A percentile compares a stretch with the other conserved stretches of the same genome.
Conservation (phyloP, 2,888 invertebrate genomes). For the Fabriciana adippe region DNA sequence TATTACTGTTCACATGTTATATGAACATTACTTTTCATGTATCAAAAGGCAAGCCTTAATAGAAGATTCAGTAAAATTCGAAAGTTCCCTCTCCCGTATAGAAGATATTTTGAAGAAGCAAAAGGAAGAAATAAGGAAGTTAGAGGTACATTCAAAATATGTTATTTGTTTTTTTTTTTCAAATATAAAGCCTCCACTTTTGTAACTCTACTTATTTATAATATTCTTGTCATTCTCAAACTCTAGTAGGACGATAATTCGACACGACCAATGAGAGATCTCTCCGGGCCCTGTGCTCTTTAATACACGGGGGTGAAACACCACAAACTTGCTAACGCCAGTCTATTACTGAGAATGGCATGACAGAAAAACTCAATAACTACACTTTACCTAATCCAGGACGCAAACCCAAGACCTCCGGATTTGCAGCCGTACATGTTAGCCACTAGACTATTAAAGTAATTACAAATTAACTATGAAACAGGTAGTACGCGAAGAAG, state of each 20-base stretch:
- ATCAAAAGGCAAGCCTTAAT: constrained; percentile 81
- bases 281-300: no score
- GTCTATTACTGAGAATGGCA: no score
- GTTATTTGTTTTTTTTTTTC: neutral
- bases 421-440: no score
- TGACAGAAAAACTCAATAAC: no score
- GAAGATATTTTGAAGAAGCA: constrained; percentile 86
- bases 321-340: no score
- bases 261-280: neutral
- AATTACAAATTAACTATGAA: neutral
- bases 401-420: no score
- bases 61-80: constrained; percentile 88
- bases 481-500: constrained; percentile 87
- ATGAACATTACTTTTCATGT: neutral
- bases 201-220: no score
- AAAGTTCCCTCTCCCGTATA: constrained; percentile 86
- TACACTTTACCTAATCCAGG: no score
- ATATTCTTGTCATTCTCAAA: neutral
- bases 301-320: no score
- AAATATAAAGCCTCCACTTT: no score
- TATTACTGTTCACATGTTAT: neutral
- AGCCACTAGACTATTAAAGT: no score
- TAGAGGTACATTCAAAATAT: constrained; percentile 79
- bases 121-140: constrained; percentile 87
- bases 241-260: neutral